Evolutionary conservation across 2,113 vertebrate genomes (phyloP).

Genomic region (Sceloporus tristichus): DNA sequence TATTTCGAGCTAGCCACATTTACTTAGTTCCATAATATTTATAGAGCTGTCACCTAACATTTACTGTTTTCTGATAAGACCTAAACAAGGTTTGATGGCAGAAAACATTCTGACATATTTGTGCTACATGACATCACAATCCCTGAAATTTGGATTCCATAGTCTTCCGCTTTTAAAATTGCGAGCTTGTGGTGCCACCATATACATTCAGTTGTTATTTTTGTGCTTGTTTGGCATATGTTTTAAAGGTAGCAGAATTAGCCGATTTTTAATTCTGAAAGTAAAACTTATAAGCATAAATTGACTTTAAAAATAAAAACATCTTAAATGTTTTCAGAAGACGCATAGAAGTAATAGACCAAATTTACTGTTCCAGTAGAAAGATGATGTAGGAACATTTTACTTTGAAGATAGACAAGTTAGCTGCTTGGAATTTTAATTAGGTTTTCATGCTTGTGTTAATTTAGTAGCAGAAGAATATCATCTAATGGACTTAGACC

Average conservation of each 20-base stretch:
- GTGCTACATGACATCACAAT: neutral
- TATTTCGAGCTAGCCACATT: neutral
- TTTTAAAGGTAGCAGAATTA: neutral
- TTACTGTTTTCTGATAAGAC: neutral
- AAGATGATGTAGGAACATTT: neutral
- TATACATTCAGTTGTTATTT: neutral
- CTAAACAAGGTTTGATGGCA: neutral
- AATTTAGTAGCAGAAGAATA: neutral
- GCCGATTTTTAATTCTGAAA: neutral
- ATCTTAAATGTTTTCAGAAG: neutral
- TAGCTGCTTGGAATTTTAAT: neutral
- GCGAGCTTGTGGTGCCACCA: neutral
- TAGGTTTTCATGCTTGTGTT: conserved; percentile 1
- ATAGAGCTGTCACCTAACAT: neutral
- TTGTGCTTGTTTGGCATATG: neutral
- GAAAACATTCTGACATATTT: neutral
- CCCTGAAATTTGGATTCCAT: neutral
- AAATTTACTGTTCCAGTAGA: neutral
- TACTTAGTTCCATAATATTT: neutral
- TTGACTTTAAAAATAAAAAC: neutral
- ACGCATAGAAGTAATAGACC: neutral
- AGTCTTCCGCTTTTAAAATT: neutral
- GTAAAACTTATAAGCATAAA: neutral
- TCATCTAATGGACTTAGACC: neutral
- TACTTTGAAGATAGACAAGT: neutral